Conservation (phyloP, 2,888 invertebrate species). For the Himalopsyche anomala region DNA sequence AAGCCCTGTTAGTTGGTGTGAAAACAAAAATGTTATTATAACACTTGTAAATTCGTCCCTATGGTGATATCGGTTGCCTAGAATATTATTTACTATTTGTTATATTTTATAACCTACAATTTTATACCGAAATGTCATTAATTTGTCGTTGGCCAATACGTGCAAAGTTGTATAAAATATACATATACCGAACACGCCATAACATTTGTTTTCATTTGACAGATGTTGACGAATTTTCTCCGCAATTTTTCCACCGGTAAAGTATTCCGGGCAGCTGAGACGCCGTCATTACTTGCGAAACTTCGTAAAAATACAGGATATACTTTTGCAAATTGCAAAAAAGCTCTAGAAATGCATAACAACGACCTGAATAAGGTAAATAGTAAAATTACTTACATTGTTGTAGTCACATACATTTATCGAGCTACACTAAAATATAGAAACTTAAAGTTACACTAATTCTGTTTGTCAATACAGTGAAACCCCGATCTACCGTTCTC, state of each 20-base stretch:
- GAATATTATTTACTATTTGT: conserved; percentile 39
- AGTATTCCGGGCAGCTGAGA: conserved; percentile 76
- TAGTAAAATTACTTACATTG: conserved; percentile 8
- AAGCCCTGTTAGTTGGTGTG: background rate
- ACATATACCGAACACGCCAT: background rate
- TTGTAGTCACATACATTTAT: background rate
- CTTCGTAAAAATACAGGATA: conserved; percentile 97
- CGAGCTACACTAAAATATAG: background rate
- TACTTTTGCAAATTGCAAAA: conserved; percentile 96
- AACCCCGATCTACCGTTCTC: too few relatives aligned
- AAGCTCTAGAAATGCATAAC: conserved; percentile 92
- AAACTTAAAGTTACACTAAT: too few relatives aligned
- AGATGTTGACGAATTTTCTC: conserved; percentile 80
- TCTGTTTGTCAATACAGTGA: background rate
- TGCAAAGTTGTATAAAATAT: background rate
- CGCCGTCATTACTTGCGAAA: conserved; percentile 85
- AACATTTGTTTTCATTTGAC: conserved; percentile 67
- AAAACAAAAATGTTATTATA: conserved; percentile 58
- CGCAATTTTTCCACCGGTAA: conserved; percentile 79
- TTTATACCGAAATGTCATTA: background rate
- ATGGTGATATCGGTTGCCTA: conserved; percentile 49
- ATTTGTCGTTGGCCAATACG: background rate
- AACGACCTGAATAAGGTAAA: conserved; percentile 90
- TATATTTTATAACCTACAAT: conserved; percentile 35
- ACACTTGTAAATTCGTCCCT: conserved; percentile 56